Percentiles rank a stretch among this genome's conserved stretches.
Conservation (phyloP, 2,888 invertebrate species). For the Zaprionus lineosus region DNA sequence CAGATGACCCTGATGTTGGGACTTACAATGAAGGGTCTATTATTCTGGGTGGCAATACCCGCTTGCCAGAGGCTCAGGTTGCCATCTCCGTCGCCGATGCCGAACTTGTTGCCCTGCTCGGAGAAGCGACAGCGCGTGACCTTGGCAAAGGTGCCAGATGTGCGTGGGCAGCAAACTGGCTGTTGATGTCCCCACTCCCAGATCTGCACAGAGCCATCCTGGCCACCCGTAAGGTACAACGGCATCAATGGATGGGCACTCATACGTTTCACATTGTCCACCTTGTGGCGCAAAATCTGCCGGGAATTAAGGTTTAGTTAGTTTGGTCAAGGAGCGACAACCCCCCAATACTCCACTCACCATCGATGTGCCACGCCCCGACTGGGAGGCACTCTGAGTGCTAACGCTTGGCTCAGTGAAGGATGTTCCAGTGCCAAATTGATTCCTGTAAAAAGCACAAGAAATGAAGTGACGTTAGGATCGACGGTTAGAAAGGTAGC, state of each 20-base stretch:
- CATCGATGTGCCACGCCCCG: slow-evolving; percentile 93
- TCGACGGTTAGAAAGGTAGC: neutral
- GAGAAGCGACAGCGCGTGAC: slow-evolving; percentile 98
- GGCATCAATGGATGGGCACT: slow-evolving; percentile 98
- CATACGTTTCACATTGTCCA: slow-evolving; percentile 96
- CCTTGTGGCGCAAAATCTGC: slow-evolving; percentile 95
- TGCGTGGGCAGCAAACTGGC: slow-evolving; percentile 93
- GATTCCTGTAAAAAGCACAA: slow-evolving; percentile 46
- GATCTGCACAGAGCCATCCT: slow-evolving; percentile 96
- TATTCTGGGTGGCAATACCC: slow-evolving; percentile 89
- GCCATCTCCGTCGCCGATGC: slow-evolving; percentile 98
- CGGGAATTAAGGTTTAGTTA: too few species aligned
- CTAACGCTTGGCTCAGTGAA: slow-evolving; percentile 69
- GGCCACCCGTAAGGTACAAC: slow-evolving; percentile 96
- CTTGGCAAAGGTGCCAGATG: slow-evolving; percentile 97
- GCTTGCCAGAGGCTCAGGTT: slow-evolving; percentile 98
- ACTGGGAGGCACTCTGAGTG: slow-evolving; percentile 84
- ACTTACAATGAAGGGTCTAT: slow-evolving; percentile 94
- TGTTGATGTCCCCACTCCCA: slow-evolving; percentile 99
- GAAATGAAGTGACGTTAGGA: neutral
- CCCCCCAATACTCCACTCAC: too few species aligned
- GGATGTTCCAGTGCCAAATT: slow-evolving; percentile 54
- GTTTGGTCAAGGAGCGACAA: too few species aligned
- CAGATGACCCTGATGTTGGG: too few species aligned
- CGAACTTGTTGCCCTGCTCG: slow-evolving; percentile 99